Conservation (phyloP, 2,888 invertebrate species). For the Prosopocoilus inquinatus region DNA sequence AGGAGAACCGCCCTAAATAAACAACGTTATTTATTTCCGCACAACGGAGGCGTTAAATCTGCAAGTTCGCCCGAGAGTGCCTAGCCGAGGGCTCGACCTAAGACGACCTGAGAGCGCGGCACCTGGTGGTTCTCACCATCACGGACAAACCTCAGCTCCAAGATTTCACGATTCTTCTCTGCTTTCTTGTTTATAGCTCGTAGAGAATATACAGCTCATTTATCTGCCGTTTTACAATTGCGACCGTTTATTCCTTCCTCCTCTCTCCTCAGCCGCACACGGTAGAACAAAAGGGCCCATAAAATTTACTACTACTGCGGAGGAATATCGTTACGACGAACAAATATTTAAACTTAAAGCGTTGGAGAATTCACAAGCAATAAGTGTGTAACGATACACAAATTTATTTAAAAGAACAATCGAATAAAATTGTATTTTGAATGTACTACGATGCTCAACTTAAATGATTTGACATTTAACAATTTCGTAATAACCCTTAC, state of each 20-base stretch:
- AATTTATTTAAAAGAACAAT: too few relatives aligned
- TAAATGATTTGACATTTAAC: too few relatives aligned
- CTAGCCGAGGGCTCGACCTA: background rate
- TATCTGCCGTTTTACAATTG: slow-evolving; percentile 3
- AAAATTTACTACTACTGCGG: background rate
- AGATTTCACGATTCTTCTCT: slow-evolving; percentile 44
- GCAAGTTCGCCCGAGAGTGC: background rate
- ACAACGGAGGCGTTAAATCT: background rate
- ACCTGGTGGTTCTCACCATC: slow-evolving; percentile 44
- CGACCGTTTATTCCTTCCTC: background rate
- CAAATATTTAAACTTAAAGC: background rate
- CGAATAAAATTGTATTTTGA: too few relatives aligned
- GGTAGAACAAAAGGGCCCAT: background rate
- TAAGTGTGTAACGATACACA: too few relatives aligned
- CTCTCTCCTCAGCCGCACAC: too few relatives aligned
- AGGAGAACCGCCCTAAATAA: background rate
- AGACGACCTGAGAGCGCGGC: slow-evolving; percentile 23
- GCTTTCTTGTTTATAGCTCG: slow-evolving; percentile 41
- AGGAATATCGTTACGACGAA: background rate
- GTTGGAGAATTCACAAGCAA: background rate
- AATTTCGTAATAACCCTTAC: too few relatives aligned
- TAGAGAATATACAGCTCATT: slow-evolving; percentile 33
- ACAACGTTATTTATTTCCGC: background rate
- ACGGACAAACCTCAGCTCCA: slow-evolving; percentile 44
- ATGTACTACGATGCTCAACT: too few relatives aligned